Base-by-base conservation (phyloP, 2,797 vertebrate genomes). In the Coreius guichenoti region DNA sequence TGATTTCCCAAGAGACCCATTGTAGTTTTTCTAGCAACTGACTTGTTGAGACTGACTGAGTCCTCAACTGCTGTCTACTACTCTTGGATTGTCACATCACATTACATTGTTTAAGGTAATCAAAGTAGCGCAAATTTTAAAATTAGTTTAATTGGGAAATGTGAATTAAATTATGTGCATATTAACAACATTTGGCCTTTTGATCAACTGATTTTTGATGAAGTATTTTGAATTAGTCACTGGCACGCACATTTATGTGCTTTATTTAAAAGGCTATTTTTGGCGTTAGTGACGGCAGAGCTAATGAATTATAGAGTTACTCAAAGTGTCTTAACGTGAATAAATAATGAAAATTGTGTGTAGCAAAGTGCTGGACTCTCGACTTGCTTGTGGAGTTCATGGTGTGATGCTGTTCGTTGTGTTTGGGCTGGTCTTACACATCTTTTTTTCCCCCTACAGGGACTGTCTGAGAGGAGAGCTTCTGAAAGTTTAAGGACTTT, bases 391-490 rank as follows among this genome's bases (percentile, higher is more conserved):
- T 54, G 67, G 56, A 83, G 68, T 65, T 83, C 7, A 54, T n/a
- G 36, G 49, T 49, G 49, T n/a, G 65, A 47, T 78, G 43, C 49
- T 78, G 51, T 43, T 63, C 13, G 12, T 39, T 12, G 70, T 67
- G 61, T 80, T 83, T 76, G 54, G 29, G 86, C 45, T 88, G 45
- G 21, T 61, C 83, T 83, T 61, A 75, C 81, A 76, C 51, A 45
- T 83, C 23, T 87, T 73, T 82, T 43, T 63, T 86, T 26, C 39
- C 8, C 33, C 82, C 43, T 87, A 23, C 86, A 84, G 95, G 92
- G 94, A 95, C 90, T 91, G 92, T 89, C 91, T 94, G 93, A 94
- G 93, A 92, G 93, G 93, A 92, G 94, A 94, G 91, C 91, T 95
- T 91, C 93, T 94, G 92, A 94, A 95, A 92, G 95, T 95, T 93